Percentiles rank a stretch among this genome's conserved stretches.
Conservation (phyloP, 2,797 vertebrate species). For the Numenius phaeopus region DNA sequence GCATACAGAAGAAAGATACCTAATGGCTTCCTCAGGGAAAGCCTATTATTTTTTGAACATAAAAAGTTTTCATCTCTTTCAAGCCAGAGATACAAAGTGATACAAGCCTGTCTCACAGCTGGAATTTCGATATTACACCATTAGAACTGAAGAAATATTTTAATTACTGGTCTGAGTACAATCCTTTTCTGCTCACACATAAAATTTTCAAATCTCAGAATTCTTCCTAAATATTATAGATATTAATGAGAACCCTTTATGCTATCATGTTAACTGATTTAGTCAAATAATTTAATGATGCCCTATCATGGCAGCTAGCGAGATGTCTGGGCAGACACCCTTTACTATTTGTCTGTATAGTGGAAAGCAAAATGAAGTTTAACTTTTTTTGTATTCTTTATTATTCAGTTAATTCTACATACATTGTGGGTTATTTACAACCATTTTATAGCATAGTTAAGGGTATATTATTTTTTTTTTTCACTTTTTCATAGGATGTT, state of each 20-base stretch:
- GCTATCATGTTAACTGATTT: not conserved
- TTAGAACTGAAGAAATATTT: not conserved
- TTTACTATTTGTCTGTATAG: not conserved
- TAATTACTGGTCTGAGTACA: not conserved
- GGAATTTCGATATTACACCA: not conserved
- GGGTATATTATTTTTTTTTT: not conserved
- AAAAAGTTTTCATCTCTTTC: not conserved
- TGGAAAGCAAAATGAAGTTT: not conserved
- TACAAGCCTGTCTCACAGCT: not conserved
- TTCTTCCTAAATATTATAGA: not conserved
- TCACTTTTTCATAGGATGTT: not conserved
- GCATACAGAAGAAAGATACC: not conserved
- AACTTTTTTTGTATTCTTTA: not conserved
- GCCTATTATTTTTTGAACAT: not conserved
- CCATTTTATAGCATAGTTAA: not conserved
- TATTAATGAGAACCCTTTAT: not conserved
- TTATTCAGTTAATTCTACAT: not conserved
- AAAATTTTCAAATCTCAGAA: not conserved
- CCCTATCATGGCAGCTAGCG: not conserved
- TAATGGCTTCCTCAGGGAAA: slow-evolving; percentile 16
- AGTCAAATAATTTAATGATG: not conserved
- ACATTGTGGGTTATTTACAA: not conserved
- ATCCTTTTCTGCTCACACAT: not conserved
- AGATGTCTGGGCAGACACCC: not conserved
- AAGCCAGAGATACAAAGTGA: not conserved